phyloP scores from a whole-genome alignment of 2,113 vertebrate genomes.

The Tapirus terrestris region DNA sequence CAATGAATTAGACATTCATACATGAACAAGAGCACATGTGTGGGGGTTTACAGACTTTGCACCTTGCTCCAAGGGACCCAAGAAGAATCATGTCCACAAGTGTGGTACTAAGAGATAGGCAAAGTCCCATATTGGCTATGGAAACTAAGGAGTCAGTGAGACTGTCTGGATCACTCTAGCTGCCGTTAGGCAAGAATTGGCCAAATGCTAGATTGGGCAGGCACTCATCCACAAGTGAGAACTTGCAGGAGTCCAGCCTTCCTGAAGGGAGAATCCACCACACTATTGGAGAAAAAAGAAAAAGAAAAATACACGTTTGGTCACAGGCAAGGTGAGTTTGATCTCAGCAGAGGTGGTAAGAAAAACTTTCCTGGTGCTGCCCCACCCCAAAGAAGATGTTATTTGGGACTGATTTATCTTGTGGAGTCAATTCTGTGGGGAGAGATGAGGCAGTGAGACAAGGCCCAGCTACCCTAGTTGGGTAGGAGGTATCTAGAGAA shows the following conservation, averaged over 20 bases:
- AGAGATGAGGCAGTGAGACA: neutral
- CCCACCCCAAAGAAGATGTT: neutral
- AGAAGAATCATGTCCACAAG: neutral
- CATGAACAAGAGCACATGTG: neutral
- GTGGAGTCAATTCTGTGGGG: neutral
- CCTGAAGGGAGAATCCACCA: neutral
- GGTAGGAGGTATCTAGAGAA: neutral
- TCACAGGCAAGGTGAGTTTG: neutral
- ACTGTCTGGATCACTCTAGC: neutral
- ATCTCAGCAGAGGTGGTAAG: neutral
- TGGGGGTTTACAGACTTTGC: neutral
- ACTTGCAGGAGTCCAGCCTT: neutral
- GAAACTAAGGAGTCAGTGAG: neutral
- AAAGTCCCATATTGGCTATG: neutral
- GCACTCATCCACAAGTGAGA: neutral
- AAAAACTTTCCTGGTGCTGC: neutral
- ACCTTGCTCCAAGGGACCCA: neutral
- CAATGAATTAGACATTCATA: neutral
- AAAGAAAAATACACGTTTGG: neutral
- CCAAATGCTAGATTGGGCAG: neutral
- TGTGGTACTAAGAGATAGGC: neutral
- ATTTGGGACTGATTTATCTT: neutral
- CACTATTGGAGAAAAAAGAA: neutral
- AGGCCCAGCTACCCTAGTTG: neutral
- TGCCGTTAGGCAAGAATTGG: neutral